Base-by-base conservation (phyloP, 2,888 invertebrate species). In the Dione vanillae region DNA sequence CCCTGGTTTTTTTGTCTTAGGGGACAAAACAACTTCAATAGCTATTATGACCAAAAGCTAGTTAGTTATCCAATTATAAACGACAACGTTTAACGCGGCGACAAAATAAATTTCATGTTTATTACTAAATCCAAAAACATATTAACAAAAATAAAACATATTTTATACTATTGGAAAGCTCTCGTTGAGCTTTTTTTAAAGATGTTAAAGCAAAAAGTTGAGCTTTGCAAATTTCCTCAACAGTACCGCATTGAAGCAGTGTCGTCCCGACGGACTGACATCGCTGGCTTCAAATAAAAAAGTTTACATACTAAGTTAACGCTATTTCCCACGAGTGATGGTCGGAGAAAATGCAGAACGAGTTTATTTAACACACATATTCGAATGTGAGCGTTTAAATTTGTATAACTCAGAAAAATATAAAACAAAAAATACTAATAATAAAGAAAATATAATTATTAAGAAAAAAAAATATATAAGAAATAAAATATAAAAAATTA, bases 261-360 rank as follows among this genome's bases (percentile, higher is more conserved):
- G 1, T 14, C 20, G 41, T 59, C 59, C 59, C 59, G 1, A 14
- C 14, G 41, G 59, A 43, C 59, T 59, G 59, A 59, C 52, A 54
- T 40, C 41, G 59, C 41, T 59, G 41, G 41, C 20, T 59, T 14
- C 20, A 41, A 58, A 41, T 20, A 59, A 59, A 54, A 41, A 59
- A 59, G 59, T 59, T 58, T 43, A 43, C 16, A 59, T 41, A 40
- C 19, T 20, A 41, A 40, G 41, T 59, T 41, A 59, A 12, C 35
- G 20, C 59, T 59, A 43, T 59, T 54, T 59, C 59, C 59, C 59
- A 41, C 19, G 59, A 41, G 59, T 12, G 14, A 14, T 43, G 14
- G 59, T 9, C 9, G 14, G 20, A 59, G 20, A 59, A 27, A 14
- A 52, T 35, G 35, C 14, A 52, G 19, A n/a, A 8, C 14, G 5